Conservation (phyloP, 2,888 invertebrate species). For the Sipha maydis region DNA sequence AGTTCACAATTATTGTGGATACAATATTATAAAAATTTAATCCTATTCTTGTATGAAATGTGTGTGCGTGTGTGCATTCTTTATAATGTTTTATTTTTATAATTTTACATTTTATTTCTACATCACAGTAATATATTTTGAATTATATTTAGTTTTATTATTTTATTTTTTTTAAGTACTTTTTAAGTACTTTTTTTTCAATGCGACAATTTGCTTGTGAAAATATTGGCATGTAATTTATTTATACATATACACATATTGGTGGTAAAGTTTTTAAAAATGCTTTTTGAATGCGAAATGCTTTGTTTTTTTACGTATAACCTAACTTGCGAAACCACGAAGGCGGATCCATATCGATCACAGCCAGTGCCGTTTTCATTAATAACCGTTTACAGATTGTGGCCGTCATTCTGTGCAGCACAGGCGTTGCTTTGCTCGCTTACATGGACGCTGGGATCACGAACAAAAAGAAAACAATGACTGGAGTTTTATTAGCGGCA, state of each 20-base stretch:
- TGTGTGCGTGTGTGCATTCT: too few species aligned
- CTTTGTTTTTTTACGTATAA: neutral
- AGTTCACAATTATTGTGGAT: too few species aligned
- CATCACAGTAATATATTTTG: neutral
- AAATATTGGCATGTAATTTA: neutral
- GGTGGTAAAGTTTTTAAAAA: neutral
- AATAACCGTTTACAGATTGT: conserved; percentile 77
- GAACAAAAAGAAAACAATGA: conserved; percentile 82
- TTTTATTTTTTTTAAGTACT: too few species aligned
- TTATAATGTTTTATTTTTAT: neutral
- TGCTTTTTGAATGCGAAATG: conserved; percentile 10
- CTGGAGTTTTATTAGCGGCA: conserved; percentile 89
- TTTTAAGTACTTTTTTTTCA: neutral
- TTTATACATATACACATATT: neutral
- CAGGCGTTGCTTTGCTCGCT: conserved; percentile 90
- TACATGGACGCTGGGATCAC: conserved; percentile 93
- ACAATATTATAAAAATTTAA: too few species aligned
- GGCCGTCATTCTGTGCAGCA: conserved; percentile 92
- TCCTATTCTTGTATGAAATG: too few species aligned
- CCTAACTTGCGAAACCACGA: neutral
- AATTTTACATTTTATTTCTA: neutral
- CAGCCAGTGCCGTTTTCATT: conserved; percentile 15
- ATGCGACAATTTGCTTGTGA: neutral
- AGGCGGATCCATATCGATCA: neutral
- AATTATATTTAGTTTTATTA: too few species aligned